Base-by-base conservation (phyloP, 2,113 vertebrate species). In the Vulpes ferrilata region DNA sequence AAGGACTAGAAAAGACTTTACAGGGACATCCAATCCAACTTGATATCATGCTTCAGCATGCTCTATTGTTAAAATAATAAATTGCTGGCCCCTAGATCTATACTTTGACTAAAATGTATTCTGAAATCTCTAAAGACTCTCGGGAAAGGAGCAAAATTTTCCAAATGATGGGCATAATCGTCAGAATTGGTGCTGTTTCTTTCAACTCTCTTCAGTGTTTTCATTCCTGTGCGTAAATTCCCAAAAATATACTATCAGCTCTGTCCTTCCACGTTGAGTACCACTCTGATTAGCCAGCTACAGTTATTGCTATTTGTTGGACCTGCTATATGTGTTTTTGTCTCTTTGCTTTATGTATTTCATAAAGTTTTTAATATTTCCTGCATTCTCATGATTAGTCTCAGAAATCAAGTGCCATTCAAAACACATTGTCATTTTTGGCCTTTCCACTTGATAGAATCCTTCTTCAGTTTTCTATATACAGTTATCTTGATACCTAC, bases 321-420 rank as follows among this genome's bases (percentile, higher is more conserved):
- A 94, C 27, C 38, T 93, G 25, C 23, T 88, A 0, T 91, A 11
- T 71, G 27, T 69, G 6, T 88, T 93, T 89, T 8, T 80, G 60
- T 79, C 55, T 88, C 73, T 96, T 35, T 88, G 48, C n/a, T 88
- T 73, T 93, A n/a, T 78, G 16, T 73, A 55, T 25, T 95, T 19
- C 38, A 86, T 81, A 90, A 38, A 76, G 67, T 86, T 86, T 38
- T 53, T 95, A 57, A 60, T 78, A 64, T 32, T 87, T 86, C 62
- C 4, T 92, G 17, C 30, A 86, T 73, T 89, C 30, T 82, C n/a
- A 74, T 81, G 35, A 17, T 86, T 95, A 10, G 38, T 95, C 32
- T 84, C 87, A 96, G 60, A 83, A 97, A 81, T 88, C 48, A 88
- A 89, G 38, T 60, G 48, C 83, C 64, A 79, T 86, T 82, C 53